phyloP scores from a whole-genome alignment of 30 jellyfish, hydroid and myxozoan genomes.

The Hydractinia symbiolongicarpus region DNA sequence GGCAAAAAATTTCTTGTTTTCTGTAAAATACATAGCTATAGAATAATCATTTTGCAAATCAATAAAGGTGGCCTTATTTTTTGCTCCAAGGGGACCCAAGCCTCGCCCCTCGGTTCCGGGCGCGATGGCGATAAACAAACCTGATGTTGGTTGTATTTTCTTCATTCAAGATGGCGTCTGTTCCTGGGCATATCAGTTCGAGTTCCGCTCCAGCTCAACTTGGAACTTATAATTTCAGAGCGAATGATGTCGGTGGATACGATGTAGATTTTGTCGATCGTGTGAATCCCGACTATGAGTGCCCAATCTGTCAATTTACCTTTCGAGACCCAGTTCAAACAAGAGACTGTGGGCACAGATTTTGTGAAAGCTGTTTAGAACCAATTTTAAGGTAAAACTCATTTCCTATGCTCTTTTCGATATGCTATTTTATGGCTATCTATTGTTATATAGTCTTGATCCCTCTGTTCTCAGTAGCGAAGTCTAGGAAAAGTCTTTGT shows the following conservation, averaged over 20 bases:
- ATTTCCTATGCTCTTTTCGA: too few species aligned
- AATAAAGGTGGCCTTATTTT: too few species aligned
- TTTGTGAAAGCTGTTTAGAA: constrained; percentile 82
- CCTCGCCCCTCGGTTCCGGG: constrained; percentile 22
- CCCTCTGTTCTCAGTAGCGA: too few species aligned
- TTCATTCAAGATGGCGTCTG: constrained; percentile 64
- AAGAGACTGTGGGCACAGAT: constrained; percentile 95
- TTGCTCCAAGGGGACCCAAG: too few species aligned
- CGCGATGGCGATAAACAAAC: neutral
- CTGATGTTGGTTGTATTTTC: too few species aligned
- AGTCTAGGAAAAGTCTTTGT: too few species aligned
- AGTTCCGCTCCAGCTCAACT: constrained; percentile 60
- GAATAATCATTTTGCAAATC: too few species aligned
- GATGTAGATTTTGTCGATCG: constrained; percentile 87
- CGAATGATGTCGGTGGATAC: constrained; percentile 64
- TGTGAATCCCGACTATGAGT: constrained; percentile 78
- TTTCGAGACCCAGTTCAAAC: constrained; percentile 92
- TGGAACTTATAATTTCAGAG: constrained; percentile 37
- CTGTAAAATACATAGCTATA: too few species aligned
- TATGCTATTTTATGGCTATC: too few species aligned
- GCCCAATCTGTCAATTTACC: constrained; percentile 94
- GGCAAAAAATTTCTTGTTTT: too few species aligned
- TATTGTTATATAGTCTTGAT: too few species aligned
- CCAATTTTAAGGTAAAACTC: constrained; percentile 67
- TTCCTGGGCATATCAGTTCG: constrained; percentile 37